Evolutionary conservation across 2,797 vertebrate species (phyloP).

Genomic region (Manis crassicaudata): DNA sequence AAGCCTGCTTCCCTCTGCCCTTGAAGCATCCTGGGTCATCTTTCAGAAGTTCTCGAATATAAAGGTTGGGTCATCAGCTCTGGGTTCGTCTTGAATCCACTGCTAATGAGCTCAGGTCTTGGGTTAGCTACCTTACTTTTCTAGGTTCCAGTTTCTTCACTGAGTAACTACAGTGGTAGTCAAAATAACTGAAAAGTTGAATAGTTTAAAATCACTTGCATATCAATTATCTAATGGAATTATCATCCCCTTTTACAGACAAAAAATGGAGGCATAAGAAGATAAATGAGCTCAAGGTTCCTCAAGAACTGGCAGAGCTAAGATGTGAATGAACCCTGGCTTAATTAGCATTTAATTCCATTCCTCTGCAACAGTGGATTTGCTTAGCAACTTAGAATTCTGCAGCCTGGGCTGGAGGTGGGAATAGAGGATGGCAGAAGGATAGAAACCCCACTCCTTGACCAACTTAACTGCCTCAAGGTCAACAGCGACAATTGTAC

Average conservation of each 20-base stretch:
- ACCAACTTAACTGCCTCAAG: not conserved
- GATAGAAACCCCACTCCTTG: not conserved
- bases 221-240: not conserved
- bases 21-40: not conserved
- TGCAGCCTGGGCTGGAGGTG: not conserved
- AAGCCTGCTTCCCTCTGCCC: not conserved
- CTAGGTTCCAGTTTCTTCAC: not conserved
- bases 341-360: not conserved
- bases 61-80: not conserved
- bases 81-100: not conserved
- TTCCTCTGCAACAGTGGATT: not conserved
- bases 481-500: not conserved
- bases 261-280: not conserved
- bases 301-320: not conserved
- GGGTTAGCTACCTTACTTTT: not conserved
- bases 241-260: conserved; percentile 17
- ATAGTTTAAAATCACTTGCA: conserved; percentile 21
- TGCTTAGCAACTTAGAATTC: not conserved
- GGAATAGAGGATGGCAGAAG: not conserved
- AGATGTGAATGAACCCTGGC: not conserved
- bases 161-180: not conserved
- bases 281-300: not conserved
- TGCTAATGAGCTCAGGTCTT: not conserved
- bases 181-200: conserved; percentile 15
- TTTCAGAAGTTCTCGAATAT: conserved; percentile 32